phyloP scores from a whole-genome alignment of 2,888 invertebrate genomes.

The Parascotia fuliginaria region DNA sequence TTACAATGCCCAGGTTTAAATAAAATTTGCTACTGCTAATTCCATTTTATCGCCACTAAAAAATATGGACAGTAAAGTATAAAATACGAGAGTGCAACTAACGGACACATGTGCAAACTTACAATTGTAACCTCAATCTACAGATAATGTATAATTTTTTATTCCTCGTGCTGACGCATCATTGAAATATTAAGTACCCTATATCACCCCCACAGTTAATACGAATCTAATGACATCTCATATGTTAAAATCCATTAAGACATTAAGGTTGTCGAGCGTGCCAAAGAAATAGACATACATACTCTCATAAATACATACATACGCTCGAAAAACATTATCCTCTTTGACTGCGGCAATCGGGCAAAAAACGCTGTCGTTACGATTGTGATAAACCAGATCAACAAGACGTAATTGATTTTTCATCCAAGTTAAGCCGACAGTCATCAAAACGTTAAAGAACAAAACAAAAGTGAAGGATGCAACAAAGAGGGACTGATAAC shows the following conservation, averaged over 20 bases:
- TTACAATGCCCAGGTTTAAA: constrained; percentile 6
- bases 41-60: constrained; percentile 27
- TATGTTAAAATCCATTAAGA: too few relatives aligned
- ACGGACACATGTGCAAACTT: constrained; percentile 25
- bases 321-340: too few relatives aligned
- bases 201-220: too few relatives aligned
- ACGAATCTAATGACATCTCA: too few relatives aligned
- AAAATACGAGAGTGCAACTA: constrained; percentile 23
- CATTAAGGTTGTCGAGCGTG: too few relatives aligned
- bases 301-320: too few relatives aligned
- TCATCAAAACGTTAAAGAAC: constrained; percentile 36
- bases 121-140: constrained; percentile 18
- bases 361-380: too few relatives aligned
- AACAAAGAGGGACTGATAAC: constrained; percentile 23
- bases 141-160: background rate
- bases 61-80: constrained; percentile 30
- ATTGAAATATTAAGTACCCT: too few relatives aligned
- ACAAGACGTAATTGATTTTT: constrained; percentile 41
- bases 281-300: too few relatives aligned
- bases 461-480: constrained; percentile 30
- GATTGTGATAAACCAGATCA: constrained; percentile 31
- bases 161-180: too few relatives aligned
- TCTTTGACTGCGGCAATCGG: too few relatives aligned
- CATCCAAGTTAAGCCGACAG: constrained; percentile 36
- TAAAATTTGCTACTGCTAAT: constrained; percentile 20